Evolutionary conservation across 2,888 invertebrate species (phyloP).

Genomic region (Pelosia muscerda): DNA sequence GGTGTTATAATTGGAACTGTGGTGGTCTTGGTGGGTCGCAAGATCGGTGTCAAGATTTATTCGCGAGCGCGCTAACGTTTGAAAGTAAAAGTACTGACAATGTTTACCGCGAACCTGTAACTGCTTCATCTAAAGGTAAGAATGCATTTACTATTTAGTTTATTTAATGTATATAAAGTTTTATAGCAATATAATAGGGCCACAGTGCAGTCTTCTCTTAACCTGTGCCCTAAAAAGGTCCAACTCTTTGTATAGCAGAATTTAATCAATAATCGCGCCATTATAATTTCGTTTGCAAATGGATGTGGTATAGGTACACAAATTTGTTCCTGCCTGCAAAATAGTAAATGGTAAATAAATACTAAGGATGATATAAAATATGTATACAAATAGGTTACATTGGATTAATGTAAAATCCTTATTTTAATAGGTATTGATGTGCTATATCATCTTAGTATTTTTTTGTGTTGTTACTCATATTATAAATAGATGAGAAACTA

Average conservation of each 20-base stretch:
- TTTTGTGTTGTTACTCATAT: too few relatives aligned
- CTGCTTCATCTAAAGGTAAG: slow-evolving; percentile 61
- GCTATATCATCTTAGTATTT: background rate
- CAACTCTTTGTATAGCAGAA: background rate
- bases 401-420: too few relatives aligned
- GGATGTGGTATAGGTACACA: too few relatives aligned
- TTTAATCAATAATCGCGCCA: background rate
- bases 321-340: background rate
- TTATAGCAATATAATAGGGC: background rate
- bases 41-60: slow-evolving; percentile 50
- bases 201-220: background rate
- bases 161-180: slow-evolving; percentile 1
- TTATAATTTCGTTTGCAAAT: background rate
- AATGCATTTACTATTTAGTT: slow-evolving; percentile 33
- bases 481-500: background rate
- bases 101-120: slow-evolving; percentile 58
- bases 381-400: too few relatives aligned
- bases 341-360: background rate
- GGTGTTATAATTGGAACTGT: slow-evolving; percentile 58
- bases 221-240: background rate
- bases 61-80: slow-evolving; percentile 47
- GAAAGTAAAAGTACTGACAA: slow-evolving; percentile 66
- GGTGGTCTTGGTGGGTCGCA: slow-evolving; percentile 55
- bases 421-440: background rate
- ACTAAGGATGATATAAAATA: background rate